Evolutionary conservation across 92 coral and sea anemone species (phyloP).

Genomic region (Porites lobata): DNA sequence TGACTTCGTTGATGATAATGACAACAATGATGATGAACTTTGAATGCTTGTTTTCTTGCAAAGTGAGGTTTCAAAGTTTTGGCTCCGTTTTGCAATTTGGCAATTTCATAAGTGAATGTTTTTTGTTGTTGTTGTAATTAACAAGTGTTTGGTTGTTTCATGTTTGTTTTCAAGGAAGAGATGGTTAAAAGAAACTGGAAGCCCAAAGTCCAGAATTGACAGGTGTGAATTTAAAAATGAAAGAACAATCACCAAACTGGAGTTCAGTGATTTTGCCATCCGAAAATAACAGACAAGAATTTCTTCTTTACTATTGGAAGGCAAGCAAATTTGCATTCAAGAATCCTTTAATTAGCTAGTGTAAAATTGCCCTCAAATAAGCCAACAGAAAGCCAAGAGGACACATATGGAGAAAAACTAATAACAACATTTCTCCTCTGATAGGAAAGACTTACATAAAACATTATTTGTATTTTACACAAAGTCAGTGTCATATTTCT

Average conservation of each 20-base stretch:
- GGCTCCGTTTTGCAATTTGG: too few species aligned
- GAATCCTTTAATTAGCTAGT: not conserved
- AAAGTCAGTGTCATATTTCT: not conserved
- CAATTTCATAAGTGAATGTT: not conserved
- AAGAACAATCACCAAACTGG: slow-evolving; percentile 63
- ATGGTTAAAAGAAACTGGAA: slow-evolving; percentile 89
- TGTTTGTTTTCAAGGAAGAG: slow-evolving; percentile 77
- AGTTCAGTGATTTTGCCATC: slow-evolving; percentile 67
- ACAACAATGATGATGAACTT: too few species aligned
- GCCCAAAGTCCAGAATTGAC: slow-evolving; percentile 83
- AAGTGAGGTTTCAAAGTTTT: too few species aligned
- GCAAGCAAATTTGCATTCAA: not conserved
- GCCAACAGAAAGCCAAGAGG: not conserved
- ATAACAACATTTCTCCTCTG: not conserved
- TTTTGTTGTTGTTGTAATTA: not conserved
- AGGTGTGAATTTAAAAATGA: slow-evolving; percentile 90
- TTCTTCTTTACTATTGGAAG: too few species aligned
- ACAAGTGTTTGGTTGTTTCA: too few species aligned
- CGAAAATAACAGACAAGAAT: not conserved
- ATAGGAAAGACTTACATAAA: not conserved
- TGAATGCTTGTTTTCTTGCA: too few species aligned
- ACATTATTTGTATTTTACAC: too few species aligned
- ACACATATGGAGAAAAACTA: not conserved
- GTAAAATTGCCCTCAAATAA: not conserved
- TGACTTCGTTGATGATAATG: too few species aligned